These are phyloP conservation scores for Orycteropus afer DNA, from an alignment of 2,113 vertebrate species.

Conservation along the genomic window DNA sequence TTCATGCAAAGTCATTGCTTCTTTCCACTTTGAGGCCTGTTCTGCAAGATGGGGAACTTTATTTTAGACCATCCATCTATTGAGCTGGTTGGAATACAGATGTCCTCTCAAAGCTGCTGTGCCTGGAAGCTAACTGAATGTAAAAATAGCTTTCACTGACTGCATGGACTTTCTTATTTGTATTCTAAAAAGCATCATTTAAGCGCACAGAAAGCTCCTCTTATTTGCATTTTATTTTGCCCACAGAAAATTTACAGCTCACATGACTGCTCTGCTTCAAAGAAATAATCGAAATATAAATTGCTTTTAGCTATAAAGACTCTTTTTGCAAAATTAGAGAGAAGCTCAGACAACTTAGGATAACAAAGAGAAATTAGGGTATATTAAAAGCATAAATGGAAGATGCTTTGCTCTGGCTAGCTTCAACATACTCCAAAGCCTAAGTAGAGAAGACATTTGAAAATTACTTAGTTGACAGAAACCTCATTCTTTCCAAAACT, in stretches of 20 bases:
- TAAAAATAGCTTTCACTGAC: conserved; percentile 91
- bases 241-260: conserved; percentile 88
- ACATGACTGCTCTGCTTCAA: conserved; percentile 86
- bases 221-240: conserved; percentile 88
- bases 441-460: neutral
- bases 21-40: conserved; percentile 67
- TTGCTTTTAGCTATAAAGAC: conserved; percentile 84
- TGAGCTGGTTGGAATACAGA: conserved; percentile 83
- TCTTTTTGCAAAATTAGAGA: neutral
- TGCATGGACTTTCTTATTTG: conserved; percentile 90
- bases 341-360: conserved; percentile 82
- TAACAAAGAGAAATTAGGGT: conserved; percentile 60
- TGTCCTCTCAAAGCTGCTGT: conserved; percentile 82
- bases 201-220: conserved; percentile 87
- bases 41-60: conserved; percentile 76
- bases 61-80: conserved; percentile 77
- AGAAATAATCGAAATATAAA: conserved; percentile 87
- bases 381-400: conserved; percentile 60
- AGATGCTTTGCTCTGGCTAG: conserved; percentile 42
- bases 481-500: neutral
- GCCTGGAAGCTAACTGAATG: conserved; percentile 81
- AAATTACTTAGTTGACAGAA: neutral
- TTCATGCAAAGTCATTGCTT: conserved; percentile 63
- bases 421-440: neutral
- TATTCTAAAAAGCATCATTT: conserved; percentile 90